These are phyloP conservation scores for Liopterus haemorrhoidalis DNA, from an alignment of 2,888 invertebrate genomes.

Conservation along the genomic window DNA sequence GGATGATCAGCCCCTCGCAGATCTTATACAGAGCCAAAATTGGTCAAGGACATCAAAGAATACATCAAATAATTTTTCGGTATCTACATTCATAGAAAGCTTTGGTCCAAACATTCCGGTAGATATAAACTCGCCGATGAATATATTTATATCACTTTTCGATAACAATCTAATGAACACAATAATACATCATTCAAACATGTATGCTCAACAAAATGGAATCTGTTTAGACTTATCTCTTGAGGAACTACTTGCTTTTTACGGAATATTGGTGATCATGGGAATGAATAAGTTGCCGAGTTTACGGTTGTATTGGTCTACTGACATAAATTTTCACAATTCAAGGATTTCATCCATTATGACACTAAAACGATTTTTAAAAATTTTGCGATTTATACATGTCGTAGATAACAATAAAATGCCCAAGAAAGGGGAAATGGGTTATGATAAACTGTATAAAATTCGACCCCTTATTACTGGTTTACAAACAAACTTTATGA, in stretches of 20 bases:
- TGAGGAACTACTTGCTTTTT: conserved; percentile 12
- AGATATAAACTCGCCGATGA: too few species aligned
- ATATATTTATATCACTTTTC: too few species aligned
- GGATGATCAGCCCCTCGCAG: too few species aligned
- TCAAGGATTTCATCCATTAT: conserved; percentile 21
- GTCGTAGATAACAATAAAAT: conserved; percentile 26
- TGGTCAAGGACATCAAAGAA: too few species aligned
- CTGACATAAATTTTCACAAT: conserved; percentile 2
- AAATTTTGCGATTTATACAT: conserved; percentile 28
- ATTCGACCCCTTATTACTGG: neutral
- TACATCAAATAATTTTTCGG: too few species aligned
- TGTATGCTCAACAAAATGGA: conserved; percentile 12
- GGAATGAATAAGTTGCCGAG: conserved; percentile 24
- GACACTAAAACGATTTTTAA: conserved; percentile 26
- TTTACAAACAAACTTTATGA: neutral
- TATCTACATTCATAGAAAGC: too few species aligned
- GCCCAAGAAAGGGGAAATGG: conserved; percentile 17
- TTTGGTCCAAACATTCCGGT: too few species aligned
- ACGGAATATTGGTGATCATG: conserved; percentile 25
- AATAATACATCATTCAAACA: too few species aligned
- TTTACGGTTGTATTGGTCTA: conserved; percentile 9
- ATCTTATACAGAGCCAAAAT: too few species aligned
- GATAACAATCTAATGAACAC: too few species aligned
- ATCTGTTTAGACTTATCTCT: conserved; percentile 5
- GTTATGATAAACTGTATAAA: neutral